Evolutionary conservation across 2,888 invertebrate species (phyloP).

Genomic region (Pilophorus perplexus): DNA sequence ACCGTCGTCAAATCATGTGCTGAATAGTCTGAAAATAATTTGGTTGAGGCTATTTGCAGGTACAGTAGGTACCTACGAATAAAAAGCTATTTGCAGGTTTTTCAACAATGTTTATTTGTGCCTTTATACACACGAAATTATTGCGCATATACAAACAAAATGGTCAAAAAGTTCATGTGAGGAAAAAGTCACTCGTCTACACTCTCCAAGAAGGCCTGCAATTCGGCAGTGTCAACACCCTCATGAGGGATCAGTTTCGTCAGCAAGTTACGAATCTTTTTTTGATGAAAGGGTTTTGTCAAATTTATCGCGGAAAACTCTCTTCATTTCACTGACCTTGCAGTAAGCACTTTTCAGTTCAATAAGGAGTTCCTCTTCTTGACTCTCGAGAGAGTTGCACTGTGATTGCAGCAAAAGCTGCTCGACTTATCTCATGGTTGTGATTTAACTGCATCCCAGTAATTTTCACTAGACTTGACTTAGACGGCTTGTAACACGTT

Average conservation of each 20-base stretch:
- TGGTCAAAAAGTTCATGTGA: not conserved
- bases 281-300: not conserved
- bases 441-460: no score
- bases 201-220: not conserved
- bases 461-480: not conserved
- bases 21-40: no score
- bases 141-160: no score
- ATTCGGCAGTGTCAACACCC: not conserved
- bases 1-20: no score
- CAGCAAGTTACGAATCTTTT: no score
- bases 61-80: no score
- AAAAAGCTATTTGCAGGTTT: not conserved
- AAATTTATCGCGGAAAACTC: not conserved
- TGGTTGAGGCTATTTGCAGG: not conserved
- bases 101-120: not conserved
- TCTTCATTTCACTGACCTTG: conserved; percentile 6
- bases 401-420: not conserved
- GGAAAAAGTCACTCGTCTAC: not conserved
- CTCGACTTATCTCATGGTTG: no score
- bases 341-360: not conserved
- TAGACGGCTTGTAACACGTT: not conserved
- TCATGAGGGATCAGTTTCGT: not conserved
- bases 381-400: not conserved
- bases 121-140: not conserved
- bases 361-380: not conserved